phyloP scores from a whole-genome alignment of 2,888 invertebrate species.

The Pseudococcus jackbeardsleyi region DNA sequence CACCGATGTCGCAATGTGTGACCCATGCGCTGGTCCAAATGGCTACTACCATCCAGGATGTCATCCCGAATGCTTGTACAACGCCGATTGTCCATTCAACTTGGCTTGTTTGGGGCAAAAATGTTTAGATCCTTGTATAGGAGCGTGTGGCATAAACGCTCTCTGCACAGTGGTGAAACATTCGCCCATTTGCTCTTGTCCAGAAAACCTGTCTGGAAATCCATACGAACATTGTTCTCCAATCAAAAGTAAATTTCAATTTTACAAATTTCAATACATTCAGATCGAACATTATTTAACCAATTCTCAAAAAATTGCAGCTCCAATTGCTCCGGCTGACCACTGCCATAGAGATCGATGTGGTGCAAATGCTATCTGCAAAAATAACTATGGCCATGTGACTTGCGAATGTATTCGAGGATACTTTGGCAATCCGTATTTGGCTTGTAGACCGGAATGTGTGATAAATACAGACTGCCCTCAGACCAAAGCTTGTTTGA shows the following conservation, averaged over 20 bases:
- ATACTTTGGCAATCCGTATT: constrained; percentile 84
- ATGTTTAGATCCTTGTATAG: constrained; percentile 84
- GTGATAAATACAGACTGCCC: constrained; percentile 85
- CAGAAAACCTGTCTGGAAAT: constrained; percentile 79
- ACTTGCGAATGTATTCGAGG: constrained; percentile 81
- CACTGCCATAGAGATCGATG: constrained; percentile 88
- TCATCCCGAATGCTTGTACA: constrained; percentile 85
- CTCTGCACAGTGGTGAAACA: constrained; percentile 80
- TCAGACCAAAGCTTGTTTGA: constrained; percentile 80
- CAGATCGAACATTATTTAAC: neutral
- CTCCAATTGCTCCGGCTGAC: constrained; percentile 73
- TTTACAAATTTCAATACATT: neutral
- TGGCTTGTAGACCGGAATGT: constrained; percentile 85
- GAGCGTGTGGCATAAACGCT: constrained; percentile 83
- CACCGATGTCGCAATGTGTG: constrained; percentile 83
- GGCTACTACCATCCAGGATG: constrained; percentile 81
- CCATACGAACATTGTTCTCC: constrained; percentile 82
- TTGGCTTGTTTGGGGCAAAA: constrained; percentile 81
- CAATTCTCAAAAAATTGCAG: neutral
- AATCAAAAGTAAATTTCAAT: constrained; percentile 71
- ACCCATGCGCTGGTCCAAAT: constrained; percentile 80
- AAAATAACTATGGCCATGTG: constrained; percentile 82
- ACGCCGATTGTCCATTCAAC: constrained; percentile 84
- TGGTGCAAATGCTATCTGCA: constrained; percentile 81
- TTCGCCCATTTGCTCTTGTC: constrained; percentile 81